Percentiles rank a stretch among this genome's conserved stretches.
These are phyloP conservation scores for Luscinia luscinia DNA, from an alignment of 2,797 vertebrate species.

Conservation along the genomic window DNA sequence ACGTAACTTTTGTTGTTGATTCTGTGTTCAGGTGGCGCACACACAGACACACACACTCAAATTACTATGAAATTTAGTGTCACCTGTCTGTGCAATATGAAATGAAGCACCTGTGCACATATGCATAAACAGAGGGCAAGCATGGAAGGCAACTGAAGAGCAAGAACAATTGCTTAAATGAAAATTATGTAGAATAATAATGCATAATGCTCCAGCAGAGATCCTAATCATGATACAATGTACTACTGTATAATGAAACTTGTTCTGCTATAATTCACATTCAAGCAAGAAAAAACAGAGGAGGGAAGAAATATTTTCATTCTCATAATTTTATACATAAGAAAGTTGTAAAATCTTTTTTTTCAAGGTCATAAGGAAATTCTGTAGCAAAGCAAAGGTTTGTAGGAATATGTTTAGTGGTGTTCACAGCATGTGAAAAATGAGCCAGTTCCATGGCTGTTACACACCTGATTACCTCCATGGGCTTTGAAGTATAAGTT, in stretches of 20 bases:
- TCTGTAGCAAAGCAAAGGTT: not conserved
- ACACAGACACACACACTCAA: not conserved
- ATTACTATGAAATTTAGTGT: not conserved
- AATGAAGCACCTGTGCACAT: not conserved
- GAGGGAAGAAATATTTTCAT: not conserved
- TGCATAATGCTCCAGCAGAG: not conserved
- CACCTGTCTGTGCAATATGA: not conserved
- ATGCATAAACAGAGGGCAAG: not conserved
- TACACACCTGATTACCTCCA: not conserved
- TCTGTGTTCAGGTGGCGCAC: not conserved
- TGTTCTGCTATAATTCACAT: not conserved
- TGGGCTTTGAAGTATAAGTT: not conserved
- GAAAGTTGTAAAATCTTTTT: not conserved
- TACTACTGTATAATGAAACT: not conserved
- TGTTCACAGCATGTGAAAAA: not conserved
- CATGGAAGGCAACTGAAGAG: not conserved
- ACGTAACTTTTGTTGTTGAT: not conserved
- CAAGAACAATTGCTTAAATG: not conserved
- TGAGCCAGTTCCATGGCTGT: not conserved
- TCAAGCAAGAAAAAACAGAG: not conserved
- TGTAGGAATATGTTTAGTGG: not conserved
- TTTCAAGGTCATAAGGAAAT: not conserved
- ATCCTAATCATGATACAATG: not conserved
- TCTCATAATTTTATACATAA: not conserved
- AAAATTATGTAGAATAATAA: not conserved